Conservation (phyloP, 2,888 invertebrate genomes). For the Hymenopus coronatus region DNA sequence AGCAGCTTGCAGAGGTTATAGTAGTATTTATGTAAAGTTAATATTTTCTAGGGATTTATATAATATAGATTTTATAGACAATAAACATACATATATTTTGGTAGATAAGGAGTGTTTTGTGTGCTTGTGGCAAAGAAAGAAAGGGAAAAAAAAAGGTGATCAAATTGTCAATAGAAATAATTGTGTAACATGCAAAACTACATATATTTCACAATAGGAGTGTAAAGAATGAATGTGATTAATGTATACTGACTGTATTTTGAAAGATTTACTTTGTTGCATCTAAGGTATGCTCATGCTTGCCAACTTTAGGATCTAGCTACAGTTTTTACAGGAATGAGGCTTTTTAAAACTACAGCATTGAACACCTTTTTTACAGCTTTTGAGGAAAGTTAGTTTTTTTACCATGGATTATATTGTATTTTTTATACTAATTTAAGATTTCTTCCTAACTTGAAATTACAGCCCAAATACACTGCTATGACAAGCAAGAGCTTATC, state of each 20-base stretch:
- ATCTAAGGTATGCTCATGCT: too few species aligned
- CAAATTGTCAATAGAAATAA: neutral
- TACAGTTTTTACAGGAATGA: too few species aligned
- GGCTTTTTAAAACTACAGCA: too few species aligned
- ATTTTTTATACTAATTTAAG: too few species aligned
- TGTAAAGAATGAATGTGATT: neutral
- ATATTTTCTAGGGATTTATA: neutral
- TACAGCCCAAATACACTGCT: too few species aligned
- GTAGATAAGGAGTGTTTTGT: constrained; percentile 7
- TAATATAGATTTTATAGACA: constrained; percentile 1
- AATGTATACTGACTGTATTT: neutral
- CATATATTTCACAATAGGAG: neutral
- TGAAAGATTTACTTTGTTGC: neutral
- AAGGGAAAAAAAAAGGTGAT: neutral
- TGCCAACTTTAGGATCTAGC: too few species aligned
- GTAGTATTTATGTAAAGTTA: neutral
- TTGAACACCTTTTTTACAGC: too few species aligned
- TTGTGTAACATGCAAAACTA: neutral
- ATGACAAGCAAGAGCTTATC: too few species aligned
- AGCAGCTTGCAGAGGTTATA: neutral
- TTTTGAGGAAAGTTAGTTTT: too few species aligned
- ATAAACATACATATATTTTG: constrained; percentile 4
- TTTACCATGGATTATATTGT: too few species aligned
- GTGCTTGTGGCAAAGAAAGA: neutral
- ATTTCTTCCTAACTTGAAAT: too few species aligned